Evolutionary conservation across 2,888 invertebrate genomes (phyloP), one percentile per base, ranked within the genome.

Genomic region (Orthonychiurus folsomi): DNA sequence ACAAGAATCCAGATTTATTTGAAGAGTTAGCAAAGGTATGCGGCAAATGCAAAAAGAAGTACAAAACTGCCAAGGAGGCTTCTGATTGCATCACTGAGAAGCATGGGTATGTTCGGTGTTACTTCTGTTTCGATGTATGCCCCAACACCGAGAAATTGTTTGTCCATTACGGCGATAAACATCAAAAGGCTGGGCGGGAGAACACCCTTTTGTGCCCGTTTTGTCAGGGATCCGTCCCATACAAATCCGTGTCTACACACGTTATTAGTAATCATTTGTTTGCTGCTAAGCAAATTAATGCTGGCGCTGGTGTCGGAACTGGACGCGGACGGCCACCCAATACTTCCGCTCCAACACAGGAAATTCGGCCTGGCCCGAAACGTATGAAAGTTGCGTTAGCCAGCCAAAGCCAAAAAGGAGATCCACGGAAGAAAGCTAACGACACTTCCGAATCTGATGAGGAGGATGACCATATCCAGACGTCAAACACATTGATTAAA

Each of bases 161-260:
- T 50, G 56, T 63, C 2, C 72, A 72, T 57, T 72, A 65, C 56
- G 15, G 25, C 1, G 37, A 50, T n/a, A 59, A 62, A 0, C 72
- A 70, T 48, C 66, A 62, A 12, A 66, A 64, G 20, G 61, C 62
- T 1, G 69, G 69, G 23, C 50, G 62, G 37, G 69, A 70, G 23
- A 62, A 62, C 27, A 61, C 60, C 26, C 52, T 71, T 0, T 56
- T 67, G 28, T 72, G 72, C 25, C 66, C 64, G 0, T 72, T 58
- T 50, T 72, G 72, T 56, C 64, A 69, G 1, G 63, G 63, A 28
- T 53, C 64, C 9, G 48, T 71, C 18, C 67, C 71, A 5, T 66
- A 60, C 63, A 70, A 70, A 47, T 64, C 67, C 3, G 72, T 72
- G 3, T 68, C 69, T n/a, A 67, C 65, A 28, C 72, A 72, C 50